phyloP scores from a whole-genome alignment of 2,888 invertebrate species.

The Eilema depressum region DNA sequence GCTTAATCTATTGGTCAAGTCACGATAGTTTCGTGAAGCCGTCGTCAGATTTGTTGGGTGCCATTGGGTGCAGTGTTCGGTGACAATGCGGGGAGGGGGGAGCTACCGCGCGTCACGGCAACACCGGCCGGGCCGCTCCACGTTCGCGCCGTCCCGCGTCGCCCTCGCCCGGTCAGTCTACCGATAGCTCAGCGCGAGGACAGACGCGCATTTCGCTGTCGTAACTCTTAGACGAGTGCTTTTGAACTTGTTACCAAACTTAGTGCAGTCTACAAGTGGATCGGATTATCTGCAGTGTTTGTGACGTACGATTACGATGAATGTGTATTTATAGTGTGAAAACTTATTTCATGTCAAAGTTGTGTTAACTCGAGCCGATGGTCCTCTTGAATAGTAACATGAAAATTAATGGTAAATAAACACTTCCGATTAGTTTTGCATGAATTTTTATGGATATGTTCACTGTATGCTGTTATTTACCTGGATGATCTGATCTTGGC shows the following conservation, averaged over 20 bases:
- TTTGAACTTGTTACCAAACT: slow-evolving; percentile 76
- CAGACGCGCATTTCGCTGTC: slow-evolving; percentile 54
- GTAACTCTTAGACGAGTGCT: slow-evolving; percentile 54
- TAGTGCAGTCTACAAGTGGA: slow-evolving; percentile 69
- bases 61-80: slow-evolving; percentile 68
- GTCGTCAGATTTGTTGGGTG: slow-evolving; percentile 72
- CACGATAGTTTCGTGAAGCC: slow-evolving; percentile 70
- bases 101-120: slow-evolving; percentile 66
- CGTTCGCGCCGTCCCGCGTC: slow-evolving; percentile 45
- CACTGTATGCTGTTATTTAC: slow-evolving; percentile 68
- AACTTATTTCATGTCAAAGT: slow-evolving; percentile 58
- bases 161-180: slow-evolving; percentile 62
- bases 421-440: slow-evolving; percentile 71
- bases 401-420: slow-evolving; percentile 84
- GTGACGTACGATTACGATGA: slow-evolving; percentile 72
- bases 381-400: slow-evolving; percentile 86
- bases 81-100: slow-evolving; percentile 54
- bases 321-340: slow-evolving; percentile 71
- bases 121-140: slow-evolving; percentile 48
- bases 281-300: slow-evolving; percentile 80
- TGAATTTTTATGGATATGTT: slow-evolving; percentile 70
- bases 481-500: slow-evolving; percentile 80
- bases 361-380: slow-evolving; percentile 77
- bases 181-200: slow-evolving; percentile 60
- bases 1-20: slow-evolving; percentile 70